A percentile compares a stretch with the other conserved stretches of the same genome.
Evolutionary conservation across 2,797 vertebrate species (phyloP).

Genomic region (Sarcophilus harrisii): DNA sequence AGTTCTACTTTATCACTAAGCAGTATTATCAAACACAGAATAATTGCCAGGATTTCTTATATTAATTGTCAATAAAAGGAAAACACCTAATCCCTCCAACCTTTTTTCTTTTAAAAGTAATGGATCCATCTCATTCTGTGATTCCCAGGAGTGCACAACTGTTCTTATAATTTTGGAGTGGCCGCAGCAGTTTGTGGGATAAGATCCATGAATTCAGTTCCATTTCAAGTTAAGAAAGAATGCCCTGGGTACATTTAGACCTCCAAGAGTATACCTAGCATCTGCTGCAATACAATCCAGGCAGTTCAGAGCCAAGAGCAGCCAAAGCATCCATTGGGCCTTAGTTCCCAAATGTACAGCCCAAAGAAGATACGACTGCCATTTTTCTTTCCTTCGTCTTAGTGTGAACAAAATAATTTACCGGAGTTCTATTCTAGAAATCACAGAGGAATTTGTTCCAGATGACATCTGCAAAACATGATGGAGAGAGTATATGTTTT

Average conservation of each 20-base stretch:
- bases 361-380: accelerated
- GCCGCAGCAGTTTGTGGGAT: accelerated
- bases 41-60: not conserved
- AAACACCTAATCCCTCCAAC: not conserved
- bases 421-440: constrained; percentile 66
- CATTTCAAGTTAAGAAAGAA: not conserved
- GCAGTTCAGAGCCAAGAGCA: not conserved
- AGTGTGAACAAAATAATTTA: constrained; percentile 22
- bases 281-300: not conserved
- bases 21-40: not conserved
- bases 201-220: not conserved
- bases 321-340: not conserved
- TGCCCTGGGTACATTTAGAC: not conserved
- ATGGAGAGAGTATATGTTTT: constrained; percentile 64
- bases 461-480: constrained; percentile 70
- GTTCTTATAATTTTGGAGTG: constrained; percentile 12
- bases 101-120: constrained; percentile 7
- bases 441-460: constrained; percentile 30
- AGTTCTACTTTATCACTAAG: not conserved
- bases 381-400: not conserved
- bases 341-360: accelerated
- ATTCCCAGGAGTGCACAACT: not conserved
- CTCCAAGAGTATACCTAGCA: constrained; percentile 1
- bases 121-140: accelerated
- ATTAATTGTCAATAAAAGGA: not conserved